Conservation (phyloP, 2,888 invertebrate genomes). For the Caenorhabditis drosophilae region DNA sequence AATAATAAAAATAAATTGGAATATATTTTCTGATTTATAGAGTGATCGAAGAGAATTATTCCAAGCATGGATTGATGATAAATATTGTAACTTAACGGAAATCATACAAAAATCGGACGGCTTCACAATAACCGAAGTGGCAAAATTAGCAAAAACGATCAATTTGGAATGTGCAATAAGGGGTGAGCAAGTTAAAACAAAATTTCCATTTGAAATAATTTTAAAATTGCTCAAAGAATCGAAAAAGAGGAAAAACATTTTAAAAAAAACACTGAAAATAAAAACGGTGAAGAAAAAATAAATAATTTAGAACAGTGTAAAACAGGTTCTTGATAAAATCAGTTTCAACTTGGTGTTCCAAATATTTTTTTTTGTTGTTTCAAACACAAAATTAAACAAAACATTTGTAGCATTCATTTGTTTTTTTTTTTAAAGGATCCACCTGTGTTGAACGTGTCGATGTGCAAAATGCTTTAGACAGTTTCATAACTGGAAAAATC, state of each 20-base stretch:
- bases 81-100: constrained; percentile 8
- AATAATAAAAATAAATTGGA: not conserved
- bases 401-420: not conserved
- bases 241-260: not conserved
- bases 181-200: constrained; percentile 6
- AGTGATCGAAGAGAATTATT: constrained; percentile 26
- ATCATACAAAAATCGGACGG: constrained; percentile 32
- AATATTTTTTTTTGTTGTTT: too few relatives aligned
- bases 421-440: constrained; percentile 24
- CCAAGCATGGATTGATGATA: not conserved
- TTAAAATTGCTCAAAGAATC: too few relatives aligned
- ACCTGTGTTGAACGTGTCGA: constrained; percentile 6
- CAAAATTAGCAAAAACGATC: constrained; percentile 29
- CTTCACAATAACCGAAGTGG: constrained; percentile 28
- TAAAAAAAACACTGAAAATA: too few relatives aligned
- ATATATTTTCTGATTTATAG: constrained; percentile 10
- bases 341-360: too few relatives aligned
- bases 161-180: constrained; percentile 32
- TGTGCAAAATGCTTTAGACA: constrained; percentile 34
- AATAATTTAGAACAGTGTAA: too few relatives aligned
- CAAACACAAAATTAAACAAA: constrained; percentile 1
- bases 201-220: too few relatives aligned
- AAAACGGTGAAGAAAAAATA: too few relatives aligned
- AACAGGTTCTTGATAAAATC: too few relatives aligned
- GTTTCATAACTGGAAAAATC: constrained; percentile 25